Evolutionary conservation across 2,797 vertebrate species (phyloP).

Genomic region (Enteromius radiatus): DNA sequence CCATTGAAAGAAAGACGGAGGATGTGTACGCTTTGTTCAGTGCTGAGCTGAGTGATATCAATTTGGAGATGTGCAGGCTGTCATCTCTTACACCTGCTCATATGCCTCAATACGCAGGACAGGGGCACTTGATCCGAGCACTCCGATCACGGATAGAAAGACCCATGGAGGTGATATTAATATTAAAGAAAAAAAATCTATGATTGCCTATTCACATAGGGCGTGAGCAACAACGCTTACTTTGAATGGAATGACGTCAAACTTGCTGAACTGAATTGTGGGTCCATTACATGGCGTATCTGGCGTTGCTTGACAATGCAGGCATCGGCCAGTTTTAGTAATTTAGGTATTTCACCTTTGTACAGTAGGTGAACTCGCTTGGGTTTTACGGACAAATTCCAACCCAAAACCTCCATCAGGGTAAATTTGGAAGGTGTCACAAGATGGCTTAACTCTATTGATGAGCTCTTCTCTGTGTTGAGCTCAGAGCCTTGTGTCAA

Average conservation of each 20-base stretch:
- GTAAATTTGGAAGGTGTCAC: constrained; percentile 50
- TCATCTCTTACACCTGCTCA: constrained; percentile 63
- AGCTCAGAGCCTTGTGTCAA: constrained; percentile 38
- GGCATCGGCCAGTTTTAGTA: neutral
- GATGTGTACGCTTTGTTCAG: constrained; percentile 74
- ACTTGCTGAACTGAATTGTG: too few relatives aligned
- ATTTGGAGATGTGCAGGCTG: constrained; percentile 71
- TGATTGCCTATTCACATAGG: too few relatives aligned
- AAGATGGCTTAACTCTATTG: constrained; percentile 50
- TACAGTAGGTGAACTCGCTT: constrained; percentile 45
- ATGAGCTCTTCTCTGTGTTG: constrained; percentile 47
- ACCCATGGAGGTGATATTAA: constrained; percentile 77
- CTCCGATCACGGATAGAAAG: constrained; percentile 75
- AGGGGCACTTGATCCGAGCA: constrained; percentile 73
- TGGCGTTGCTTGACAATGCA: too few relatives aligned
- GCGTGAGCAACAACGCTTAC: too few relatives aligned
- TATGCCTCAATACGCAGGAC: constrained; percentile 76
- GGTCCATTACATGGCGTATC: too few relatives aligned
- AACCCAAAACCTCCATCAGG: constrained; percentile 43
- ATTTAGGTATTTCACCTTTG: neutral
- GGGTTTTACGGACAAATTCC: constrained; percentile 52
- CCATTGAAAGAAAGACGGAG: constrained; percentile 74
- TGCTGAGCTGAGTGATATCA: constrained; percentile 75
- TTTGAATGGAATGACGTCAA: too few relatives aligned
- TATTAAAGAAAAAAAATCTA: too few relatives aligned